Base-by-base conservation (phyloP, 2,113 vertebrate species). In the Pheucticus melanocephalus region DNA sequence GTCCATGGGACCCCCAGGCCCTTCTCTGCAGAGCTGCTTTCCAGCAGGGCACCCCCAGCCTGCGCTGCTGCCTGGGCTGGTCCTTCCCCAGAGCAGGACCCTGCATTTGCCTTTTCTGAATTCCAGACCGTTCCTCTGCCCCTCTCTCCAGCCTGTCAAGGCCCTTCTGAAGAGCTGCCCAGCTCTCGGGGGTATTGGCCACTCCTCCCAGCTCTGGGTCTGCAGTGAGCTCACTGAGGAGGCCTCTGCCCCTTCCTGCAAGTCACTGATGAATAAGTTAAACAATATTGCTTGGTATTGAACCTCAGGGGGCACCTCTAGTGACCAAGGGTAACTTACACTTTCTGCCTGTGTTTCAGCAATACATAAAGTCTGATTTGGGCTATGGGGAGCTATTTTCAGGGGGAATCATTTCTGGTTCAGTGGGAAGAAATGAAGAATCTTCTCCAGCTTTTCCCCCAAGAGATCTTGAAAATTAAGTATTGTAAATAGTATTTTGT, bases 201-300 rank as follows among this genome's bases (percentile, higher is more conserved):
- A 0, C 76, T 48, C 11, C 50, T 88, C 11, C 56, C 76, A 64
- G 76, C 42, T 35, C 6, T 56, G 85, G 14, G 35, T 23, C 65
- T 21, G 5, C 75, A 27, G 48, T 5, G 48, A 80, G 1, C 25
- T 56, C 14, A 0, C 65, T 80, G 65, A 48, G 85, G 48, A 70
- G 57, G 39, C 40, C 11, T n/a, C 85, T 56, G 42, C 42, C 35
- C 65, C 65, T 70, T 17, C 48, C 17, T 25, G 6, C 35, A 27
- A 10, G 35, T 3, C 42, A 22, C 1, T 42, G 15, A 37, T 27
- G 31, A 0, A 6, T 23, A 1, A 23, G 2, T 59, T 33, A 28
- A 65, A 57, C 2, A 35, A 12, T 14, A 6, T 3, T 33, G 60
- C 21, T 15, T 33, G 16, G 3, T 37, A 3, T 24, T n/a, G 51